Conservation (phyloP, 2,113 vertebrate species). For the Ptilorrhoa leucosticta region DNA sequence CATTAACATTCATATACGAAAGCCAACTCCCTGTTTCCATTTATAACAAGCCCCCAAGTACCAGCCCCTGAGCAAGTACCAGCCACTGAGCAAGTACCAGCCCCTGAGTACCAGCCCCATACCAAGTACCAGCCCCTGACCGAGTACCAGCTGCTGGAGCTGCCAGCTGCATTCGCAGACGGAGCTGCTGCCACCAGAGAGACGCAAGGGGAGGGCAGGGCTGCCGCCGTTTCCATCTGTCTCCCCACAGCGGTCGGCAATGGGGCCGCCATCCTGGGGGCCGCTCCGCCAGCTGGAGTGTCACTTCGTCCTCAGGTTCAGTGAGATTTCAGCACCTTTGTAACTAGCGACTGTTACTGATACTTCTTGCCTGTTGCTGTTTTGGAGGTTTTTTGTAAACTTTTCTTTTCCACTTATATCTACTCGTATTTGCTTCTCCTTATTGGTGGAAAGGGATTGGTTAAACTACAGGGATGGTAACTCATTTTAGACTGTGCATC, state of each 20-base stretch:
- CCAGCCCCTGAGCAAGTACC: not conserved
- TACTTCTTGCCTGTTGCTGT: not conserved
- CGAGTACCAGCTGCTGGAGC: not conserved
- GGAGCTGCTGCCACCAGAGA: not conserved
- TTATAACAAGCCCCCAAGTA: no score
- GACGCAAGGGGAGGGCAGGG: no score
- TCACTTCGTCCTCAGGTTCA: not conserved
- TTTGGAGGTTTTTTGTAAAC: not conserved
- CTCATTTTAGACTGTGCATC: not conserved
- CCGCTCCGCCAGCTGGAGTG: fast-evolving
- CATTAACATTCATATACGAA: no score
- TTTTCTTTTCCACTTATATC: not conserved
- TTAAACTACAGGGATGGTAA: not conserved
- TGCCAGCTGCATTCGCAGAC: no score
- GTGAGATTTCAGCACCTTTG: no score
- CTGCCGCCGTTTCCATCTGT: no score
- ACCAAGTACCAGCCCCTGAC: not conserved
- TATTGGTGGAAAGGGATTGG: not conserved
- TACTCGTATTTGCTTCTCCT: not conserved
- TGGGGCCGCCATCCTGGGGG: no score
- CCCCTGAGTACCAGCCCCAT: no score
- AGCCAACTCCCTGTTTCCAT: no score
- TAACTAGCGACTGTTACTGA: not conserved
- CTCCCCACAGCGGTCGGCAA: fast-evolving
- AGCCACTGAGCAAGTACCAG: not conserved